These are phyloP conservation scores for Trachurus trachurus DNA, from an alignment of 2,797 vertebrate species.

Conservation along the genomic window DNA sequence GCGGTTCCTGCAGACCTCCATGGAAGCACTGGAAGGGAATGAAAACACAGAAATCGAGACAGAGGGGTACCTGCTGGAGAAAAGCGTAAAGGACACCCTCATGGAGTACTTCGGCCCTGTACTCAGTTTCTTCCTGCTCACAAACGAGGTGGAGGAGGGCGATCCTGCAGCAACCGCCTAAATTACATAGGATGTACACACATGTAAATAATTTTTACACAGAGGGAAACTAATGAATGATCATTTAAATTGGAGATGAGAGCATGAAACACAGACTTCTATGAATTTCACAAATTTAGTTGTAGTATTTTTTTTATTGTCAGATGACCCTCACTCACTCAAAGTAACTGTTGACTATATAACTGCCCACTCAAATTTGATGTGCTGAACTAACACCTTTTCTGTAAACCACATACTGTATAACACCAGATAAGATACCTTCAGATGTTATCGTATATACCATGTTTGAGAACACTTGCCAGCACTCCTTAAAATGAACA, in stretches of 20 bases:
- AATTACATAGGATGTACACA: constrained; percentile 44
- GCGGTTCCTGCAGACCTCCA: constrained; percentile 90
- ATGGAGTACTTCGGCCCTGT: constrained; percentile 79
- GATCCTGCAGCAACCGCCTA: constrained; percentile 30
- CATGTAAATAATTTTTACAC: constrained; percentile 67
- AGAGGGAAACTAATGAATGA: constrained; percentile 26
- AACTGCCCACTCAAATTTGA: constrained; percentile 8
- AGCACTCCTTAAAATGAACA: constrained; percentile 1
- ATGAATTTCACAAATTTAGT: constrained; percentile 49
- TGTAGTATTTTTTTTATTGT: constrained; percentile 55
- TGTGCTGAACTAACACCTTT: not conserved
- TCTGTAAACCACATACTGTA: constrained; percentile 1
- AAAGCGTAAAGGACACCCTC: constrained; percentile 88
- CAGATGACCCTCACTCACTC: constrained; percentile 23
- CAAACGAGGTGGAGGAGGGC: constrained; percentile 82
- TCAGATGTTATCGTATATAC: constrained; percentile 2
- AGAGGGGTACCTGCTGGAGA: constrained; percentile 90
- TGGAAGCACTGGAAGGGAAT: constrained; percentile 87
- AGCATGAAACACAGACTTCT: constrained; percentile 37
- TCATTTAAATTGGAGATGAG: constrained; percentile 31
- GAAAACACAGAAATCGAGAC: constrained; percentile 88
- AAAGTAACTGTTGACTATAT: constrained; percentile 11
- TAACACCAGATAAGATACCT: constrained; percentile 3
- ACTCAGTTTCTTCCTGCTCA: constrained; percentile 79
- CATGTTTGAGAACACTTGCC: constrained; percentile 3